Evolutionary conservation across 2,113 vertebrate genomes (phyloP).

Genomic region (Zapornia atra): DNA sequence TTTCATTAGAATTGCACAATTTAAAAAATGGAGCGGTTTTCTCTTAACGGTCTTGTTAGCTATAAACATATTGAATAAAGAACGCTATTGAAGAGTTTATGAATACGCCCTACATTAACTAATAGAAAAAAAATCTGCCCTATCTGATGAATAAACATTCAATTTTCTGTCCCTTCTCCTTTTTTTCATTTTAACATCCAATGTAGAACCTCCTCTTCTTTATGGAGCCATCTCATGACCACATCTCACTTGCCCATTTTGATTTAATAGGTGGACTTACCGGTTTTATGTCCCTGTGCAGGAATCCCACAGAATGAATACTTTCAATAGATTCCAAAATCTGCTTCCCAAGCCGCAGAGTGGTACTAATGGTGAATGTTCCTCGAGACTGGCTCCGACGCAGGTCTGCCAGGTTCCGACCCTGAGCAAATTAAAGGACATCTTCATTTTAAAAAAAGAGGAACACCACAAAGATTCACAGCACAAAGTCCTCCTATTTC

Average conservation of each 20-base stretch:
- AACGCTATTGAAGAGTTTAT: neutral
- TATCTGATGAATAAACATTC: neutral
- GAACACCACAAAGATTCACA: neutral
- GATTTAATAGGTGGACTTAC: conserved; percentile 73
- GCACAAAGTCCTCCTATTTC: neutral
- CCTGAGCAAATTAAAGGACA: conserved; percentile 74
- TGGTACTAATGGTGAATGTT: conserved; percentile 95
- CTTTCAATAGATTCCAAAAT: conserved; percentile 97
- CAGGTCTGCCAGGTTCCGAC: conserved; percentile 95
- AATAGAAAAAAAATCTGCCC: neutral
- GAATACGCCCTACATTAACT: neutral
- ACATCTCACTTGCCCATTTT: neutral
- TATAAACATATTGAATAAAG: neutral
- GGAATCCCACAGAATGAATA: conserved; percentile 97
- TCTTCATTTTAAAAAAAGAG: neutral
- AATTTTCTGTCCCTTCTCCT: neutral
- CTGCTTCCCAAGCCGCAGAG: conserved; percentile 91
- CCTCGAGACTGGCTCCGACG: conserved; percentile 93
- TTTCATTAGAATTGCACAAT: neutral
- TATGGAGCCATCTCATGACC: neutral
- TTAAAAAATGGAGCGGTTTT: neutral
- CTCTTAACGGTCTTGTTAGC: neutral
- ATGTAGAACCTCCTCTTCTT: neutral
- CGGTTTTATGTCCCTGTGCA: conserved; percentile 98
- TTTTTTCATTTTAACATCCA: neutral